Conservation (phyloP, 2,113 vertebrate genomes). For the Phylloscopus trochilus region DNA sequence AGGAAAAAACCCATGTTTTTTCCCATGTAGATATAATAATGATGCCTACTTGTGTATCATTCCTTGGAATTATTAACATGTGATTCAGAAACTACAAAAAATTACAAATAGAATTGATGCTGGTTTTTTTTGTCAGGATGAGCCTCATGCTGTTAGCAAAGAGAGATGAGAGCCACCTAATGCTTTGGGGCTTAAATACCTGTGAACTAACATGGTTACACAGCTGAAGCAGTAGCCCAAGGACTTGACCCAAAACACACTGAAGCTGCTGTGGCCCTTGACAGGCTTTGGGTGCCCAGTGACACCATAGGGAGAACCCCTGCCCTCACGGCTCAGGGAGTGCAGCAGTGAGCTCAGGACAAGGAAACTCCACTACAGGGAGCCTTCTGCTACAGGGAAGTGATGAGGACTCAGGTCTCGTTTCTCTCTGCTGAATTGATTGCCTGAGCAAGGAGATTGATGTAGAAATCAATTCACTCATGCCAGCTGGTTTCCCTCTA, state of each 20-base stretch:
- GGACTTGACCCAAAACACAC: not conserved
- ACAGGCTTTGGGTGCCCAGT: not conserved
- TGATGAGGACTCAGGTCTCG: not conserved
- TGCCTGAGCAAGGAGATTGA: not conserved
- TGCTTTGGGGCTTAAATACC: not conserved
- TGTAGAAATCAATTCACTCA: conserved; percentile 10
- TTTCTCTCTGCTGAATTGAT: not conserved
- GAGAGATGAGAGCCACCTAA: not conserved
- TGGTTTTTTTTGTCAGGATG: not conserved
- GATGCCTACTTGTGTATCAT: not conserved
- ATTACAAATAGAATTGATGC: not conserved
- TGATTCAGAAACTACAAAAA: not conserved
- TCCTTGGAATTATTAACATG: not conserved
- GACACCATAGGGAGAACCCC: not conserved
- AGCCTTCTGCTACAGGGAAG: not conserved
- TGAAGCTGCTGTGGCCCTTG: not conserved
- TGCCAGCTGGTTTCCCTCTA: not conserved
- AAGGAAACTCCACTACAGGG: not conserved
- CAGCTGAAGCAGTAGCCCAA: not conserved
- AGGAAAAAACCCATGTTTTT: not conserved
- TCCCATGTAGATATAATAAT: not conserved
- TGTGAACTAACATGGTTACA: not conserved
- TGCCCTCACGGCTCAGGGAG: not conserved
- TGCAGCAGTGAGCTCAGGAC: not conserved
- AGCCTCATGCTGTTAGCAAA: not conserved